Evolutionary conservation across 2,888 invertebrate species (phyloP).

Genomic region (Drosophila differens): DNA sequence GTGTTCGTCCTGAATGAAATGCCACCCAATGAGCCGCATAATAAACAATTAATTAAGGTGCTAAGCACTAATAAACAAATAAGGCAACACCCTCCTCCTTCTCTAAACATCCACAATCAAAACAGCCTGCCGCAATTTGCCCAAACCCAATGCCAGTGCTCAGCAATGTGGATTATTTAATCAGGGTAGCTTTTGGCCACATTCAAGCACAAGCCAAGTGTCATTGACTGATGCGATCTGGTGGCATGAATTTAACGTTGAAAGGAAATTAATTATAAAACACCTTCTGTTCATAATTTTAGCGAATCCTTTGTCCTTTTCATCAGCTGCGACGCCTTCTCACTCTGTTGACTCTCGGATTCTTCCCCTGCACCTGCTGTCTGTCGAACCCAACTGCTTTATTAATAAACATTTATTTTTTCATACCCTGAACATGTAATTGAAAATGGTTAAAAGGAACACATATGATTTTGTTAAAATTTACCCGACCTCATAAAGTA

Average conservation of each 20-base stretch:
- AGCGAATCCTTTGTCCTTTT: slow-evolving; percentile 27
- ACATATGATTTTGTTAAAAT: not conserved
- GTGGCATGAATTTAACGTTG: slow-evolving; percentile 15
- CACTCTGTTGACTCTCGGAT: not conserved
- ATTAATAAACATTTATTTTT: slow-evolving; percentile 47
- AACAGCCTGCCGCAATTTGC: slow-evolving; percentile 1
- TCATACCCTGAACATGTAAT: not conserved
- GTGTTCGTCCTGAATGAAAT: slow-evolving; percentile 23
- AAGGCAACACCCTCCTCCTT: slow-evolving; percentile 16
- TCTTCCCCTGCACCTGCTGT: not conserved
- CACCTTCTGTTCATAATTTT: slow-evolving; percentile 64
- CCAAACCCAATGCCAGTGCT: slow-evolving; percentile 1
- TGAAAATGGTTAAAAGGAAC: not conserved
- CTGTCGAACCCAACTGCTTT: slow-evolving; percentile 35
- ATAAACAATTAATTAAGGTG: slow-evolving; percentile 69
- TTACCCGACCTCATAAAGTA: accelerated
- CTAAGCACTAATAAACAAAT: slow-evolving; percentile 51
- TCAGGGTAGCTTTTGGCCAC: not conserved
- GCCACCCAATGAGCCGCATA: slow-evolving; percentile 61
- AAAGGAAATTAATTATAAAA: slow-evolving; percentile 68
- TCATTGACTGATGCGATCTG: slow-evolving; percentile 42
- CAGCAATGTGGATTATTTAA: slow-evolving; percentile 21
- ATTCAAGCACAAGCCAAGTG: slow-evolving; percentile 30
- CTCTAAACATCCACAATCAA: not conserved
- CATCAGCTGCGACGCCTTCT: not conserved